Percentiles rank a stretch among this genome's conserved stretches.
phyloP scores from a whole-genome alignment of 1,140 invertebrate genomes.

The Ptiloglossa arizonensis region DNA sequence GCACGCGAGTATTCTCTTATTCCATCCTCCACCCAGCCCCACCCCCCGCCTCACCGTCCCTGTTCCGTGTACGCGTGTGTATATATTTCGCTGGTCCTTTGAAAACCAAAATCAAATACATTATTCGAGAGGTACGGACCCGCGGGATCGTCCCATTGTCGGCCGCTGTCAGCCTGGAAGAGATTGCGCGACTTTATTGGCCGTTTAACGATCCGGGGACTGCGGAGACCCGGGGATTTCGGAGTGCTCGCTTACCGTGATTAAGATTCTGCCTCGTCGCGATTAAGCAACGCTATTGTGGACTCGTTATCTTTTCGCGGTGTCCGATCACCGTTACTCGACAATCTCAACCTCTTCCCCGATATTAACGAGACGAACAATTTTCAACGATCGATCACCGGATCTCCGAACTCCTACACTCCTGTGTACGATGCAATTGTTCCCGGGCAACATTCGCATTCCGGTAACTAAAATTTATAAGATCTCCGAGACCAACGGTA shows the following conservation, averaged over 20 bases:
- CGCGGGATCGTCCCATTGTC: slow-evolving; percentile 62
- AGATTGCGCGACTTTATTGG: slow-evolving; percentile 69
- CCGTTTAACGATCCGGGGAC: slow-evolving; percentile 53
- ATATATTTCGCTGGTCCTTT: slow-evolving; percentile 67
- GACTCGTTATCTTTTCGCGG: no score
- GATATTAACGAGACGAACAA: no score
- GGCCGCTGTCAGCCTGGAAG: slow-evolving; percentile 61
- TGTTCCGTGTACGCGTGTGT: slow-evolving; percentile 1
- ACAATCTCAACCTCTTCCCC: no score
- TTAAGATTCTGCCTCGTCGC: slow-evolving; percentile 47
- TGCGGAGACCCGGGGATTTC: slow-evolving; percentile 30
- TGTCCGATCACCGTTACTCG: no score
- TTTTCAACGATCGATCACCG: no score
- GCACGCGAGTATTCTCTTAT: slow-evolving; percentile 14
- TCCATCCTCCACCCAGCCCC: no score
- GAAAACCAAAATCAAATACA: slow-evolving; percentile 80
- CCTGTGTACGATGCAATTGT: no score
- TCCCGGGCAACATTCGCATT: no score
- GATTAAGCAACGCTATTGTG: no score
- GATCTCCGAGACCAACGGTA: no score
- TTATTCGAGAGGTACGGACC: slow-evolving; percentile 65
- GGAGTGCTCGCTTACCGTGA: slow-evolving; percentile 48
- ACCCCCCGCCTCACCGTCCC: neutral
- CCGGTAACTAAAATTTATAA: no score
- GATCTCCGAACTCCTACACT: no score